Evolutionary conservation across 1,140 invertebrate genomes (phyloP).

Genomic region (Hetaerina americana): DNA sequence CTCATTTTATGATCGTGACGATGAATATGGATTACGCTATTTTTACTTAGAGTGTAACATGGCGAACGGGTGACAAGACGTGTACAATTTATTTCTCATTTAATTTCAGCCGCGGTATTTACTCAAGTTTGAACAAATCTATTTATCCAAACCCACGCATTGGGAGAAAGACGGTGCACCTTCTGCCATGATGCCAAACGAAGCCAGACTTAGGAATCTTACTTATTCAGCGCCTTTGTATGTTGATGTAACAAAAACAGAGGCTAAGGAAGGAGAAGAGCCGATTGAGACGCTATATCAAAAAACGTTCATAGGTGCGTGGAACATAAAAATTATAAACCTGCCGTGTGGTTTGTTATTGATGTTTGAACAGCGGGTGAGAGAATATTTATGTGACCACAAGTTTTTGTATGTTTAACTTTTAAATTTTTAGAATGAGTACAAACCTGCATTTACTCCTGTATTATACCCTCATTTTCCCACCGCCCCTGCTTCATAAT

Average conservation of each 20-base stretch:
- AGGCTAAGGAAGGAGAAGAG: conserved; percentile 80
- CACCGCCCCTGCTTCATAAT: no score
- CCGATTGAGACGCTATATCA: conserved; percentile 87
- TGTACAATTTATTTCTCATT: no score
- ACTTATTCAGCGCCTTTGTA: conserved; percentile 96
- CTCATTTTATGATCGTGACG: conserved; percentile 9
- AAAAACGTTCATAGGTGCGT: conserved; percentile 87
- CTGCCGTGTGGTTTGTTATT: no score
- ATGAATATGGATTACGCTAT: no score
- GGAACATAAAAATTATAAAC: neutral
- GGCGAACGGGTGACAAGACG: no score
- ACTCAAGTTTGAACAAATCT: conserved; percentile 97
- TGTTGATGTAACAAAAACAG: conserved; percentile 96
- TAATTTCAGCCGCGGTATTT: conserved; percentile 76
- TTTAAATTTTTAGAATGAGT: no score
- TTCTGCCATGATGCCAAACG: conserved; percentile 98
- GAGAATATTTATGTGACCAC: no score
- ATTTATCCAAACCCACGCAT: conserved; percentile 96
- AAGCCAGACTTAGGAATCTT: conserved; percentile 74
- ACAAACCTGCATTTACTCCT: no score
- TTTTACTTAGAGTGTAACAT: no score
- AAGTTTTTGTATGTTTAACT: conserved; percentile 9
- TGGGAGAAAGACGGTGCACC: conserved; percentile 99
- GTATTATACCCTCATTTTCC: no score
- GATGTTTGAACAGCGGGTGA: no score